Evolutionary conservation across 1,140 invertebrate genomes (phyloP).

Genomic region (Lineus longissimus): DNA sequence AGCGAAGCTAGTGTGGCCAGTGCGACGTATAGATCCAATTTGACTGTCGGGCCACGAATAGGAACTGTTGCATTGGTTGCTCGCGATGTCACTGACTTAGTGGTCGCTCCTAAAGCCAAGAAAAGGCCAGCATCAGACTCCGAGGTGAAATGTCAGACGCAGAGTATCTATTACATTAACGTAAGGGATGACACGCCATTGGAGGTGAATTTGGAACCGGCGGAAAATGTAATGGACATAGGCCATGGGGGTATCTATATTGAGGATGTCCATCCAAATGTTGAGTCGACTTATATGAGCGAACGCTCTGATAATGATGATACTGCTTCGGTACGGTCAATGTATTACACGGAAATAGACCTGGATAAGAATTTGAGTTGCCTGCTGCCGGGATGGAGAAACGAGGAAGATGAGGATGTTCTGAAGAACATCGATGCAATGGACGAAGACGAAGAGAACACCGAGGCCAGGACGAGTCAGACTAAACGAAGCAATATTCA

Average conservation of each 20-base stretch:
- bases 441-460: background rate
- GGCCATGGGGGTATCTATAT: background rate
- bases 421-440: background rate
- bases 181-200: background rate
- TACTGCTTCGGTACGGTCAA: background rate
- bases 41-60: too few species aligned
- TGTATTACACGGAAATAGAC: background rate
- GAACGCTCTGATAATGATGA: background rate
- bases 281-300: background rate
- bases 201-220: conserved; percentile 1
- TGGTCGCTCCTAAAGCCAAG: too few species aligned
- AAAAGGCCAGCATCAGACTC: too few species aligned
- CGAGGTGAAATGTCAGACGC: too few species aligned
- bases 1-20: too few species aligned
- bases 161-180: background rate
- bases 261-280: background rate
- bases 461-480: too few species aligned
- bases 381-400: background rate
- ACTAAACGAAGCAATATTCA: background rate
- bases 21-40: too few species aligned
- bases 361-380: background rate
- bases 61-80: too few species aligned
- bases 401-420: background rate
- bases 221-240: background rate
- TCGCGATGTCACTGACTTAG: too few species aligned